These are phyloP conservation scores for Drosophila pegasa DNA, from an alignment of 2,888 invertebrate species.

Conservation along the genomic window DNA sequence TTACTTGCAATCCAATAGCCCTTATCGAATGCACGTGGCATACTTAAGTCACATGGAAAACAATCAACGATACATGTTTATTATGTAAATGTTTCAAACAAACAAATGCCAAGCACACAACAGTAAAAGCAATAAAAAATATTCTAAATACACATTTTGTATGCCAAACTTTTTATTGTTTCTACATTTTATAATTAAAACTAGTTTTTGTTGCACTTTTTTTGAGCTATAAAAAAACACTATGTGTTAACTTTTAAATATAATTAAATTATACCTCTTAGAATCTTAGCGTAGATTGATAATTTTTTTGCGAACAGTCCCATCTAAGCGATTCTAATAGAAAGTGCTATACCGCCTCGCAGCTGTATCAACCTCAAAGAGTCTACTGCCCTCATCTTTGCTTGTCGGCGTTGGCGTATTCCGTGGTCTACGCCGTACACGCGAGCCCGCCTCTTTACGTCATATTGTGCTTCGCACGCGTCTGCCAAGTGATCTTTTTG, in stretches of 20 bases:
- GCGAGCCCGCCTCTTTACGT: conserved; percentile 67
- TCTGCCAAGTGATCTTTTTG: conserved; percentile 71
- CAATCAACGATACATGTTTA: conserved; percentile 20
- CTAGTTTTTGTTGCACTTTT: no score
- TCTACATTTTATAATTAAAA: neutral
- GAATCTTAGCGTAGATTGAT: neutral
- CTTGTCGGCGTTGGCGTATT: conserved; percentile 17
- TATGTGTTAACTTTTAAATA: no score
- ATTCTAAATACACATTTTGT: neutral
- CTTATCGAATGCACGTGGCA: conserved; percentile 25
- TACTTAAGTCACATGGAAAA: conserved; percentile 32
- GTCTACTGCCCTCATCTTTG: conserved; percentile 31
- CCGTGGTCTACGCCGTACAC: conserved; percentile 45
- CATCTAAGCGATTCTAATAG: neutral
- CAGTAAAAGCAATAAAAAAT: neutral
- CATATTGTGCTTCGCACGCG: conserved; percentile 67
- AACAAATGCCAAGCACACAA: neutral
- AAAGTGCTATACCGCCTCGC: neutral
- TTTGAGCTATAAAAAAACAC: no score
- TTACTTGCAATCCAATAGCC: neutral
- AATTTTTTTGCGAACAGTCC: neutral
- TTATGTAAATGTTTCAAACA: neutral
- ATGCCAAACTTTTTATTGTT: neutral
- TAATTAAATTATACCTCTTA: no score
- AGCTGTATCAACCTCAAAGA: conserved; percentile 15